Percentiles rank a stretch among this genome's conserved stretches.
Conservation (phyloP, 2,888 invertebrate genomes). For the Carabus problematicus region DNA sequence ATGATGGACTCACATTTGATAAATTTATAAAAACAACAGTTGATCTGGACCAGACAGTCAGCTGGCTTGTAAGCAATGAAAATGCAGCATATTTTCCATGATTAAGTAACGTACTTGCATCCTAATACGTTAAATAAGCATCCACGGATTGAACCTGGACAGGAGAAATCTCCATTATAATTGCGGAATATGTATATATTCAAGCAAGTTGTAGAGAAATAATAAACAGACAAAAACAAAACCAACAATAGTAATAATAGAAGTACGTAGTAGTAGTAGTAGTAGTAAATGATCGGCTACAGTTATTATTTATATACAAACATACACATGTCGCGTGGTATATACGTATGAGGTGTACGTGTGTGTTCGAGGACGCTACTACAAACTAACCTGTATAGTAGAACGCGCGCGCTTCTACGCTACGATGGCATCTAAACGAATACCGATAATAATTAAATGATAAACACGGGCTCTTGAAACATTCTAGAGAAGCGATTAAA, state of each 20-base stretch:
- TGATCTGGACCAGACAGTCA: slow-evolving; percentile 57
- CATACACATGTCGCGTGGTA: too few relatives aligned
- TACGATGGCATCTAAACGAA: too few relatives aligned
- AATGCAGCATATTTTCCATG: slow-evolving; percentile 55
- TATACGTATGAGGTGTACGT: too few relatives aligned
- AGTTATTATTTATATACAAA: too few relatives aligned
- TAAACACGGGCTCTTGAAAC: slow-evolving; percentile 17
- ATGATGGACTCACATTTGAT: slow-evolving; percentile 35
- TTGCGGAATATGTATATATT: slow-evolving; percentile 22
- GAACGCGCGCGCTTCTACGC: too few relatives aligned
- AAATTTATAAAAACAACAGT: slow-evolving; percentile 49
- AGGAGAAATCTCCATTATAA: slow-evolving; percentile 39
- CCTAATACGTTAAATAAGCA: slow-evolving; percentile 42
- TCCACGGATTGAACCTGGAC: slow-evolving; percentile 42
- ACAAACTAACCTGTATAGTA: too few relatives aligned
- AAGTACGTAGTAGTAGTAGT: background rate
- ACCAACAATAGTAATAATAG: slow-evolving; percentile 4
- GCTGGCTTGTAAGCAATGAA: slow-evolving; percentile 54
- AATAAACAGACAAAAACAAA: background rate
- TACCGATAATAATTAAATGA: slow-evolving; percentile 16
- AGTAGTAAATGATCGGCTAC: too few relatives aligned
- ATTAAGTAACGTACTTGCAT: slow-evolving; percentile 43
- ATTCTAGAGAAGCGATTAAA: slow-evolving; percentile 21
- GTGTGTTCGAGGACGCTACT: too few relatives aligned
- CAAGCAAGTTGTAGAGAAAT: background rate